These are phyloP conservation scores for Physocephala rufipes DNA, from an alignment of 2,888 invertebrate genomes.

Conservation along the genomic window DNA sequence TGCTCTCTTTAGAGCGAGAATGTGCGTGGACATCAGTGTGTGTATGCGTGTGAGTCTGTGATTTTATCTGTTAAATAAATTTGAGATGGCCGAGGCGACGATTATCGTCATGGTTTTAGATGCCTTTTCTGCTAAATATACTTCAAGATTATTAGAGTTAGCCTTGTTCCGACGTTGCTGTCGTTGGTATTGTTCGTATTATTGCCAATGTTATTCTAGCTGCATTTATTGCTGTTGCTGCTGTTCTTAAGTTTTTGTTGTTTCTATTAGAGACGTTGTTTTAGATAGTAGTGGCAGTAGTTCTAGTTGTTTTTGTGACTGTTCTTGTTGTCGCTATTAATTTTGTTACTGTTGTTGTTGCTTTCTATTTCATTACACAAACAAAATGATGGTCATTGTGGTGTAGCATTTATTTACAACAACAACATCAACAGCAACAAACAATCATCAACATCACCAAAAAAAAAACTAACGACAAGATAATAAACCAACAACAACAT, in stretches of 20 bases:
- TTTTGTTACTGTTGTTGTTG: neutral
- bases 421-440: neutral
- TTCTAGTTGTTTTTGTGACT: neutral
- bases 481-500: neutral
- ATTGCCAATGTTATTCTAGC: slow-evolving; percentile 37
- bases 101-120: slow-evolving; percentile 19
- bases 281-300: too few relatives aligned
- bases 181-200: slow-evolving; percentile 14
- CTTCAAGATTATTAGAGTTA: slow-evolving; percentile 28
- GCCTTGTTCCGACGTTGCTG: slow-evolving; percentile 19
- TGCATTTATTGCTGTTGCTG: slow-evolving; percentile 16
- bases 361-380: neutral
- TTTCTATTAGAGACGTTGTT: slow-evolving; percentile 31
- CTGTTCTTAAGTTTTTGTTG: slow-evolving; percentile 9
- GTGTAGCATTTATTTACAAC: neutral
- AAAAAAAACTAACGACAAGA: neutral
- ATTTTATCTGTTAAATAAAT: slow-evolving; percentile 23
- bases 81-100: slow-evolving; percentile 30
- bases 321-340: slow-evolving; percentile 7
- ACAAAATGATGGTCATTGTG: neutral
- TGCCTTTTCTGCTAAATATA: slow-evolving; percentile 29
- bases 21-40: too few relatives aligned
- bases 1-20: slow-evolving; percentile 24
- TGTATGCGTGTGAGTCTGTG: too few relatives aligned
- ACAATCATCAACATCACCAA: neutral